Evolutionary conservation across 2,888 invertebrate species (phyloP).

Genomic region (Empis stercorea): DNA sequence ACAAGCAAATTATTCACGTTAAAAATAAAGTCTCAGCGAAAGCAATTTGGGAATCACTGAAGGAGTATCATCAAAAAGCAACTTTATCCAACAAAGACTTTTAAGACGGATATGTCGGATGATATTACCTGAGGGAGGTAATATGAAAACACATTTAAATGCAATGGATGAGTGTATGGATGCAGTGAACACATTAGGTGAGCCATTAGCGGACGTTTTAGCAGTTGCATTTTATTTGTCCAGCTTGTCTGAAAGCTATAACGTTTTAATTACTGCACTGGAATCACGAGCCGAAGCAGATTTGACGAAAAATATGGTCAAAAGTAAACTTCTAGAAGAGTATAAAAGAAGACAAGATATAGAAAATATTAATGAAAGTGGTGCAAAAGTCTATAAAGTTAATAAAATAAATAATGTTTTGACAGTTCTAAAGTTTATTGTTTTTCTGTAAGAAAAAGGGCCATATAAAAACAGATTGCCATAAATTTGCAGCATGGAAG

Average conservation of each 20-base stretch:
- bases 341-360: conserved; percentile 3
- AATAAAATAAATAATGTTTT: background rate
- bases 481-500: conserved; percentile 3
- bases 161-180: too few relatives aligned
- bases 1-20: too few relatives aligned
- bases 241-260: too few relatives aligned
- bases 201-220: too few relatives aligned
- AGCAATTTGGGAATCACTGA: background rate
- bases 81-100: conserved; percentile 5
- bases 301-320: background rate
- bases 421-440: background rate
- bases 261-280: too few relatives aligned
- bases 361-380: background rate
- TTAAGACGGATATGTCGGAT: too few relatives aligned
- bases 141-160: too few relatives aligned
- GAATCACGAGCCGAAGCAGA: background rate
- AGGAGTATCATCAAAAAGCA: conserved; percentile 1
- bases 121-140: too few relatives aligned
- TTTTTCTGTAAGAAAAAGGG: conserved; percentile 5
- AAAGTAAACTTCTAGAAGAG: conserved; percentile 1
- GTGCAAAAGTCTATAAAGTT: background rate
- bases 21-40: too few relatives aligned
- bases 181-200: too few relatives aligned
- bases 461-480: conserved; percentile 5
- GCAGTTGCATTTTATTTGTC: too few relatives aligned